Conservation (phyloP, 2,888 invertebrate genomes). For the Amaurobius ferox region DNA sequence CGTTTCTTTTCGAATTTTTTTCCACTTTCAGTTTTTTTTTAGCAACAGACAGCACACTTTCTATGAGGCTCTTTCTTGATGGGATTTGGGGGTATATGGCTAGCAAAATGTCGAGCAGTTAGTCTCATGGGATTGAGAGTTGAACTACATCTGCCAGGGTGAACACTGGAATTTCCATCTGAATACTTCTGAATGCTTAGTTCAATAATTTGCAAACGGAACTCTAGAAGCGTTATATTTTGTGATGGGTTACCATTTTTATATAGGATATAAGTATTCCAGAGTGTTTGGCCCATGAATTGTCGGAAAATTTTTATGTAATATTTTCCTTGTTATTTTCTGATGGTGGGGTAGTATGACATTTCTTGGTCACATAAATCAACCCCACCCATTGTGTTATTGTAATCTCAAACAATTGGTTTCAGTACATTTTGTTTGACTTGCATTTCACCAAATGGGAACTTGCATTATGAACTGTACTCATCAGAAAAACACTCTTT, state of each 20-base stretch:
- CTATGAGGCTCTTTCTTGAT: conserved; percentile 25
- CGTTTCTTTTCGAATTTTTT: conserved; percentile 23
- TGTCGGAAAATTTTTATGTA: conserved; percentile 41
- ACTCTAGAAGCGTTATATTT: no score
- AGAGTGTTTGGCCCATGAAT: conserved; percentile 9
- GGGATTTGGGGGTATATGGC: conserved; percentile 26
- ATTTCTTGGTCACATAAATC: conserved; percentile 2
- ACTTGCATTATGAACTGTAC: conserved; percentile 37
- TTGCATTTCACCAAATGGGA: conserved; percentile 11
- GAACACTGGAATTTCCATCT: conserved; percentile 9
- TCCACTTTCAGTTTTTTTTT: conserved; percentile 19
- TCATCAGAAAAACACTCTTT: conserved; percentile 41
- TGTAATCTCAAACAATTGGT: conserved; percentile 7
- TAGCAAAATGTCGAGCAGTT: conserved; percentile 16
- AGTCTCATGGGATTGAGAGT: conserved; percentile 15
- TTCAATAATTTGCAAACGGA: no score
- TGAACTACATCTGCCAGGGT: conserved; percentile 25
- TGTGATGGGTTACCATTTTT: no score
- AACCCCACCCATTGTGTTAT: not conserved
- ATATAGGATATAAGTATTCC: no score
- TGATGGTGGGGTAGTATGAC: conserved; percentile 21
- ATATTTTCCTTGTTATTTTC: conserved; percentile 52
- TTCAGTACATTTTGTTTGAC: conserved; percentile 5
- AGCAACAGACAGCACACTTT: conserved; percentile 7
- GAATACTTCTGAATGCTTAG: no score